Percentiles rank a stretch among this genome's conserved stretches.
Conservation (phyloP, 1,140 invertebrate species). For the Diprion similis region DNA sequence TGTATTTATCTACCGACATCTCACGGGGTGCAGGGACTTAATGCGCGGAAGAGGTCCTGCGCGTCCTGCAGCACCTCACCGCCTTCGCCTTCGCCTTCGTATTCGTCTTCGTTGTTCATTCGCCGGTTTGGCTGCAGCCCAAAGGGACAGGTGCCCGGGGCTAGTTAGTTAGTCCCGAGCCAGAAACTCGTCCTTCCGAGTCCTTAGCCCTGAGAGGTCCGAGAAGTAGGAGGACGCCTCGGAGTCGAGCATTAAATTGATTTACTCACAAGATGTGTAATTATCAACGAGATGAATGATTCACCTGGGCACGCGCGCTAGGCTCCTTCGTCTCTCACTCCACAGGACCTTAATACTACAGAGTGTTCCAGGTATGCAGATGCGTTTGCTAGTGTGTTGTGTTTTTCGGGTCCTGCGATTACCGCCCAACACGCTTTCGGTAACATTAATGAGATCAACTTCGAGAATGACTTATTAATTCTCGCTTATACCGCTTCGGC, state of each 20-base stretch:
- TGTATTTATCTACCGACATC: constrained; percentile 37
- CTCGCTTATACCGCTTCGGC: no score
- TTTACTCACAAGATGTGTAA: constrained; percentile 16
- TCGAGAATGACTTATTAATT: background rate
- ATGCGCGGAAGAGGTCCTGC: constrained; percentile 16
- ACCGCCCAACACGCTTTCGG: background rate
- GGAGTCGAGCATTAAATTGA: constrained; percentile 24
- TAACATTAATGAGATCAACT: background rate
- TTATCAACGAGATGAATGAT: background rate
- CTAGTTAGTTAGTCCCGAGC: constrained; percentile 22
- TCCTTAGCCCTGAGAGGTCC: background rate
- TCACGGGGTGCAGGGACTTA: constrained; percentile 16
- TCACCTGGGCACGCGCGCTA: background rate
- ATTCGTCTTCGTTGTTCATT: no score
- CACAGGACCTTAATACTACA: no score
- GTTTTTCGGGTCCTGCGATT: background rate
- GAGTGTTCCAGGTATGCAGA: no score
- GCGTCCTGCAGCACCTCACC: background rate
- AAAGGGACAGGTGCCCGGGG: background rate
- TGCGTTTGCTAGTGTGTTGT: no score
- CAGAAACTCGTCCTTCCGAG: background rate
- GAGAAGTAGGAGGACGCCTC: constrained; percentile 23
- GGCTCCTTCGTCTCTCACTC: no score
- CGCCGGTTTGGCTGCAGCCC: no score
- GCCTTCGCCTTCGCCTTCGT: constrained; percentile 4